phyloP scores from a whole-genome alignment of 1,140 invertebrate species.

The Anastrepha ludens region DNA sequence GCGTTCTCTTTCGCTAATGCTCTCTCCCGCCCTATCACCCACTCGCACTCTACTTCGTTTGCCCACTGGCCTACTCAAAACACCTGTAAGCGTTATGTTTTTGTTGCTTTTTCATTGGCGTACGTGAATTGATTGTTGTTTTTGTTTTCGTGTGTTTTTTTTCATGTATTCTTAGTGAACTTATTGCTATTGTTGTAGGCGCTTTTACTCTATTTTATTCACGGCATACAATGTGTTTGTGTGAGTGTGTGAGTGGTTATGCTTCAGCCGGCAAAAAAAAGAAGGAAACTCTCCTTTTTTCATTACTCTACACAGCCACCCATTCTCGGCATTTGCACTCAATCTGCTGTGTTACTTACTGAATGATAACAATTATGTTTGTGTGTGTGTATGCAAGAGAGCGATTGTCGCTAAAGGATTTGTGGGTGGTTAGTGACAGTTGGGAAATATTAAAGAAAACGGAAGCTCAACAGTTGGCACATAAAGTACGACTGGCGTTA shows the following conservation, averaged over 20 bases:
- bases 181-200: conserved; percentile 1
- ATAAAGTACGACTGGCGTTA: neutral
- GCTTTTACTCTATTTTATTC: neutral
- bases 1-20: neutral
- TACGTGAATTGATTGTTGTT: neutral
- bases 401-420: neutral
- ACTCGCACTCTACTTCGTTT: neutral
- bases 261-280: conserved; percentile 32
- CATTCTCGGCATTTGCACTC: neutral
- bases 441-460: conserved; percentile 40
- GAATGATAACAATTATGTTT: neutral
- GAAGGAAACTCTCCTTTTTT: neutral
- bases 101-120: conserved; percentile 13
- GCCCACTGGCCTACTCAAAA: neutral
- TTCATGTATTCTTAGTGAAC: neutral
- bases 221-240: neutral
- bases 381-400: neutral
- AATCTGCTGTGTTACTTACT: neutral
- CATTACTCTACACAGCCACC: neutral
- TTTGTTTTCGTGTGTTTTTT: neutral
- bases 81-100: conserved; percentile 46
- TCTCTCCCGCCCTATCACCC: neutral
- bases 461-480: conserved; percentile 59
- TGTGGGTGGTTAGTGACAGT: conserved; percentile 13
- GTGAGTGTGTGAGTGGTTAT: neutral